Evolutionary conservation across 2,797 vertebrate species (phyloP), one percentile per base, ranked within the genome.

Genomic region (Selene dorsalis): DNA sequence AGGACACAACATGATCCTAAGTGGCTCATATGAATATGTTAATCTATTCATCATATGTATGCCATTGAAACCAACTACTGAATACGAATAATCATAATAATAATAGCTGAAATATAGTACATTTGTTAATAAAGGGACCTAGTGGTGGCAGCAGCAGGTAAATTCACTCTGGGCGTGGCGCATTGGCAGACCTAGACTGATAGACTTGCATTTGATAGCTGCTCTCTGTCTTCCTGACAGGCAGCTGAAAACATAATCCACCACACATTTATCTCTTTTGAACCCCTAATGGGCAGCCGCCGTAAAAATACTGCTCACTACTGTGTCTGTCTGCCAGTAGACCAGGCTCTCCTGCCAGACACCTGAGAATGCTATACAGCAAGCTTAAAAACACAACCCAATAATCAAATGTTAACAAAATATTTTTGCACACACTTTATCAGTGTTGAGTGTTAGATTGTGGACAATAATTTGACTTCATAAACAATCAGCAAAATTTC

Each of bases 151-250:
- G 85, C 77, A 87, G 80, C 72, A 74, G 84, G 77, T 81, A 68
- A 62, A 84, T 69, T 70, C 64, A 45, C 59, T 48, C 53, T 47
- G 26, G 80, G 73, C 73, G 74, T 80, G 77, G 80, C 59, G 10
- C 76, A 56, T 1, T 55, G 39, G 41, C 68, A 59, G 26, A 77
- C 66, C 73, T 86, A 86, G 90, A 86, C 41, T 60, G 52, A 72
- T 71, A 50, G 73, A 79, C 65, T 74, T 67, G 60, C 45, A 71
- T 62, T 68, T 83, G 84, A 75, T 30, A 76, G 79, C 76, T 39
- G 77, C 59, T 66, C 69, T 91, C 59, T 20, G 61, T 91, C 82
- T 79, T 79, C 68, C 50, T 76, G 75, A 79, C 79, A 84, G 70
- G 50, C 58, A 50, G 60, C 56, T 77, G 43, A 84, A 76, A 86